phyloP scores from a whole-genome alignment of 2,113 vertebrate species.

The Bubo blakistoni region DNA sequence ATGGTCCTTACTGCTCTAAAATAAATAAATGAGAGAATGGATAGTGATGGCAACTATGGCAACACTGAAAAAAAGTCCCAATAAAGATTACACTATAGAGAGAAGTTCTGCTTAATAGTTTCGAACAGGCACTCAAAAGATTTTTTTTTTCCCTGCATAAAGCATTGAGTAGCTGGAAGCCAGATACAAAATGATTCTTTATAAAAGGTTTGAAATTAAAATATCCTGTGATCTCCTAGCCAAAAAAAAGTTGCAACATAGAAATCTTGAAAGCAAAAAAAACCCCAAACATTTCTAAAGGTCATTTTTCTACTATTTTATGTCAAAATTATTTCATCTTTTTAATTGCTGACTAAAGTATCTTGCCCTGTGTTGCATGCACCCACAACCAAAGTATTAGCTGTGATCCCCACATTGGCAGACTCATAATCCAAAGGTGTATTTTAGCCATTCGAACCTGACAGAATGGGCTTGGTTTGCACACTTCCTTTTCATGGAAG shows the following conservation, averaged over 20 bases:
- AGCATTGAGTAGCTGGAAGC: neutral
- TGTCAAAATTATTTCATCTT: neutral
- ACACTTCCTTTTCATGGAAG: neutral
- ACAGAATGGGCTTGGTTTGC: neutral
- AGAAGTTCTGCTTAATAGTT: neutral
- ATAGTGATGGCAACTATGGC: neutral
- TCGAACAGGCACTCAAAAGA: neutral
- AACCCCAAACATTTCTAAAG: neutral
- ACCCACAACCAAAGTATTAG: neutral
- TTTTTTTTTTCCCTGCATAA: neutral
- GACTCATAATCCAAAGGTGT: neutral
- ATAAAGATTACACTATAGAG: neutral
- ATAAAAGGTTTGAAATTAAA: neutral
- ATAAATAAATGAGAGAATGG: neutral
- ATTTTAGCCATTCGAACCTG: neutral
- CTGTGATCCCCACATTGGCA: neutral
- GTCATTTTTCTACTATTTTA: neutral
- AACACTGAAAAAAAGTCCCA: neutral
- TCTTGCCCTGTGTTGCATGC: neutral
- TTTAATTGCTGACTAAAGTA: neutral
- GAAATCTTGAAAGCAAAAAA: neutral
- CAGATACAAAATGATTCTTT: neutral
- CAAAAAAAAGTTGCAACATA: neutral
- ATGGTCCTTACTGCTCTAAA: neutral
- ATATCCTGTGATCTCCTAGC: neutral